A percentile compares a stretch with the other conserved stretches of the same genome.
Conservation (phyloP, 2,113 vertebrate species). For the Spermophilus dauricus region DNA sequence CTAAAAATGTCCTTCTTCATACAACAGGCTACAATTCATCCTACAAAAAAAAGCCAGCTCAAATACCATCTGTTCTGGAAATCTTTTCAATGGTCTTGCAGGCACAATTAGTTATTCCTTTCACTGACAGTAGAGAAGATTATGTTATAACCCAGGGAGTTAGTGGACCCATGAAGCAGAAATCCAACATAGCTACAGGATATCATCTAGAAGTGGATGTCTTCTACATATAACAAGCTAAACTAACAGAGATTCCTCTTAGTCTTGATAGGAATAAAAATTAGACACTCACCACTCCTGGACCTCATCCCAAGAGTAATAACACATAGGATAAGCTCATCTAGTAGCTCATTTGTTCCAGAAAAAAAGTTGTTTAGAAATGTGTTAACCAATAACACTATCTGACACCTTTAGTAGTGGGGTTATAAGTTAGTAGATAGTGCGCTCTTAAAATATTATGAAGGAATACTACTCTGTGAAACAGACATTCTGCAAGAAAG, state of each 20-base stretch:
- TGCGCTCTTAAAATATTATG: background rate
- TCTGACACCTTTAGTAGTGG: background rate
- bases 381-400: background rate
- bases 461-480: background rate
- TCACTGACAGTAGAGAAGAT: slow-evolving; percentile 31
- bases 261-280: background rate
- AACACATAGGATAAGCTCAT: background rate
- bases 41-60: slow-evolving; percentile 32
- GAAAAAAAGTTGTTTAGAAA: background rate
- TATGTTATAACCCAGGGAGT: slow-evolving; percentile 20
- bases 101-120: slow-evolving; percentile 57
- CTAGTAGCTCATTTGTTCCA: background rate
- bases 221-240: background rate
- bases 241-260: background rate
- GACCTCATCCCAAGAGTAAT: slow-evolving; percentile 24
- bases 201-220: background rate
- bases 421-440: background rate
- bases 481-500: background rate
- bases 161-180: slow-evolving; percentile 63
- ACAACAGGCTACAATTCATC: slow-evolving; percentile 21
- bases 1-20: slow-evolving; percentile 1
- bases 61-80: slow-evolving; percentile 65
- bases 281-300: background rate
- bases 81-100: background rate
- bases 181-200: slow-evolving; percentile 16